Conservation (phyloP, 2,797 vertebrate species). For the Trachops cirrhosus region DNA sequence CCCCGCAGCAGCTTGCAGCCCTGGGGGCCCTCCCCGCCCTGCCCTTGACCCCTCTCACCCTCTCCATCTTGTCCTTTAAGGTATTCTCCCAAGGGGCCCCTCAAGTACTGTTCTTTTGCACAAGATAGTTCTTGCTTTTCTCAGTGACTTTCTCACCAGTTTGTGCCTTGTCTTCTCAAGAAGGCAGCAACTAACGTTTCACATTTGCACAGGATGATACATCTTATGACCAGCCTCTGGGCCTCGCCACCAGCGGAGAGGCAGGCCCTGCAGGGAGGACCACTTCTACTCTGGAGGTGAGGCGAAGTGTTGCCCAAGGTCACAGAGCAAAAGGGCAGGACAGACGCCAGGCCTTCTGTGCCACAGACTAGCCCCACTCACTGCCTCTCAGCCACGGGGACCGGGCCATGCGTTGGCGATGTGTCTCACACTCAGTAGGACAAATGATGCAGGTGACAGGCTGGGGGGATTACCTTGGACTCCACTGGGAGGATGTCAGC, state of each 20-base stretch:
- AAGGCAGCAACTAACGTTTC: neutral
- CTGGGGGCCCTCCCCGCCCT: neutral
- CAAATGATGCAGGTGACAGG: neutral
- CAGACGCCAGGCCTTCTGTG: neutral
- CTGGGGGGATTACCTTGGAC: no score
- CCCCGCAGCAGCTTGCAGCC: neutral
- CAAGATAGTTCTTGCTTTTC: neutral
- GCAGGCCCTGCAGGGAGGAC: neutral
- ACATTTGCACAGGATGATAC: neutral
- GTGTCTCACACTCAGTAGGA: neutral
- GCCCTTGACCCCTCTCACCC: neutral
- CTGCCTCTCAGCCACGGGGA: neutral
- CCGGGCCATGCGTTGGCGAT: neutral
- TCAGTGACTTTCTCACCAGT: neutral
- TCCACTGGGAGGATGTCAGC: neutral
- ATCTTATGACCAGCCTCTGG: neutral
- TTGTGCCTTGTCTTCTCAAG: neutral
- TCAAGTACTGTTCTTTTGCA: neutral
- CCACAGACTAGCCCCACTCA: neutral
- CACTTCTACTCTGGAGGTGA: neutral
- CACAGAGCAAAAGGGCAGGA: neutral
- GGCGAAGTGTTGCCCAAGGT: neutral
- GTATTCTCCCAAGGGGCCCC: neutral
- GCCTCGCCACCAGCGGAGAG: neutral
- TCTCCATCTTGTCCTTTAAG: neutral